Evolutionary conservation across 2,113 vertebrate genomes (phyloP).

Genomic region (Thinocorus orbignyianus): DNA sequence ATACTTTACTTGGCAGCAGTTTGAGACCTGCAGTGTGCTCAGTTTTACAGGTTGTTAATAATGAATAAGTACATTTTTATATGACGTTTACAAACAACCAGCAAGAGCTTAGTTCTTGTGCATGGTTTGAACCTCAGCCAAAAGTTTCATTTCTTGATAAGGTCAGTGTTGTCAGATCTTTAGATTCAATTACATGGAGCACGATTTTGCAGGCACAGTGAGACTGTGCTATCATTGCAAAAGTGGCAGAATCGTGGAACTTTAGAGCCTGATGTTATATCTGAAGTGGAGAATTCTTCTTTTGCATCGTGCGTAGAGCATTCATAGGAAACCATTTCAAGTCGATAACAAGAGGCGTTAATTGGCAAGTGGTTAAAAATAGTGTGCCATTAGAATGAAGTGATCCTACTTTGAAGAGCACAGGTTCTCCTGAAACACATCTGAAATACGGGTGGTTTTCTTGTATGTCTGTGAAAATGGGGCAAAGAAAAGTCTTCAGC

Average conservation of each 20-base stretch:
- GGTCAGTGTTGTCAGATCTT: constrained; percentile 54
- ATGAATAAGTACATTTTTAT: constrained; percentile 56
- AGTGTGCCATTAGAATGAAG: not conserved
- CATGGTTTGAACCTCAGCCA: constrained; percentile 30
- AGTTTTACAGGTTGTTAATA: constrained; percentile 56
- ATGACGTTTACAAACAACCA: constrained; percentile 56
- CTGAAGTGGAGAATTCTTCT: not conserved
- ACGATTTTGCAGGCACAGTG: not conserved
- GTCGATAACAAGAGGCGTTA: not conserved
- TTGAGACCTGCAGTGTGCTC: constrained; percentile 7
- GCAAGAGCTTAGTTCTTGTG: constrained; percentile 23
- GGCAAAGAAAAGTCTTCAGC: not conserved
- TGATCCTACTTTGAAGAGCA: not conserved
- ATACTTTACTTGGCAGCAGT: constrained; percentile 23
- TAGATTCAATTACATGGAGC: constrained; percentile 48
- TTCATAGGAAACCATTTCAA: not conserved
- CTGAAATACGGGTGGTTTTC: not conserved
- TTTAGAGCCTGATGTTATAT: not conserved
- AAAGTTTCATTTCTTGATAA: constrained; percentile 60
- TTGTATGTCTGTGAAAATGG: not conserved
- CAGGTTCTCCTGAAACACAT: not conserved
- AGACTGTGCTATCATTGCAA: not conserved
- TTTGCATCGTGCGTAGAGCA: fast-evolving
- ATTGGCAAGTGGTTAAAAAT: not conserved
- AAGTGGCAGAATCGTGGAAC: not conserved